Base-by-base conservation (phyloP, 2,797 vertebrate species). In the Spatula versicolor region DNA sequence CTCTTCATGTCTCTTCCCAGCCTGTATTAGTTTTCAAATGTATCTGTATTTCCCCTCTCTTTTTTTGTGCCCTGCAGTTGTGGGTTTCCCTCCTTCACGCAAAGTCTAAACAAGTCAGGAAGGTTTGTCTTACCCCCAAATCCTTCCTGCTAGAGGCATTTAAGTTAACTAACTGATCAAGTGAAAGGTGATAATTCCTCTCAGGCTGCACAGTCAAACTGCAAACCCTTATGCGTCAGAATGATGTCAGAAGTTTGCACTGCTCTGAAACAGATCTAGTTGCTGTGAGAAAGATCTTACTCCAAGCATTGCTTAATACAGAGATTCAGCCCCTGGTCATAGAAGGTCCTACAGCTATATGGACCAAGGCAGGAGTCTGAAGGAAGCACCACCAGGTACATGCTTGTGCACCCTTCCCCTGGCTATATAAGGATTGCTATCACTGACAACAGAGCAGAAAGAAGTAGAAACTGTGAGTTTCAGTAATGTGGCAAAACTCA, bases 341-440 rank as follows among this genome's bases (percentile, higher is more conserved):
- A 74, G 88, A 48, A 69, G 33, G 41, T 59, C 64, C 39, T 39
- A 56, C 11, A 25, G 31, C 60, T 63, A 21, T 16, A 3, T 13
- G 37, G 56, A 28, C 41, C 16, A 3, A 11, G 7, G 35, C 31
- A 62, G 54, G 33, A 25, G 21, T 14, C 10, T 45, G 56, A 56
- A 28, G 55, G 48, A 43, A n/a, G 48, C 15, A 30, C 41, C 22
- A 28, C 21, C 22, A 48, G 48, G 26, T 1, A 0, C 10, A 16
- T 52, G 25, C 21, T 16, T 37, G 0, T 14, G 28, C 8, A 7
- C 18, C 11, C 23, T 31, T 45, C 41, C 35, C 26, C 23, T 23
- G 23, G 17, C 48, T 58, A 4, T 1, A 2, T 50, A 50, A 18
- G 28, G 21, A 23, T 73, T 76, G 41, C 31, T 55, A 88, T 31